Conservation (phyloP, 2,113 vertebrate genomes). For the Forbesichthys agassizii region DNA sequence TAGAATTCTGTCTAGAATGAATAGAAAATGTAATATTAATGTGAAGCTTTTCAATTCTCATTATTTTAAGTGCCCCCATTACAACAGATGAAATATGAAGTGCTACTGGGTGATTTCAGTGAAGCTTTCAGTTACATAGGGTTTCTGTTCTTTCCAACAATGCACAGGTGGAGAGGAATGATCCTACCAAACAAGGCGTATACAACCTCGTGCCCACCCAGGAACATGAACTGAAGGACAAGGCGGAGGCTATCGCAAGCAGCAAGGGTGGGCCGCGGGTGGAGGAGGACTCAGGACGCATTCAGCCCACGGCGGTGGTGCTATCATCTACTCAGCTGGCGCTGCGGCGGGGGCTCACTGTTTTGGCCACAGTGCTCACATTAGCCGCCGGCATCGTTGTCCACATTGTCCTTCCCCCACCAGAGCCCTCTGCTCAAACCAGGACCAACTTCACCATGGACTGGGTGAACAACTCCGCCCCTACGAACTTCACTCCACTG, state of each 20-base stretch:
- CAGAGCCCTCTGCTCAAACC: conserved; percentile 22
- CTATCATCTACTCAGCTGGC: conserved; percentile 71
- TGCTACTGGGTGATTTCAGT: no score
- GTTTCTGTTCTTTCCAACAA: conserved; percentile 13
- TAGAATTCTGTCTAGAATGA: no score
- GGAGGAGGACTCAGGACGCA: conserved; percentile 19
- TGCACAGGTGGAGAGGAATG: conserved; percentile 28
- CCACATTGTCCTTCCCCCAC: conserved; percentile 59
- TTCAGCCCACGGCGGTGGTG: conserved; percentile 1
- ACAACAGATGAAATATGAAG: no score
- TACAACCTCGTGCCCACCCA: conserved; percentile 51
- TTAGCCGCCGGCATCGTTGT: conserved; percentile 57
- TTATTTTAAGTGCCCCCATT: no score
- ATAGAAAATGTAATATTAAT: no score
- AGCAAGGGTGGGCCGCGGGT: conserved; percentile 1
- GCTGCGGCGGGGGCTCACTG: conserved; percentile 59
- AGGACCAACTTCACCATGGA: conserved; percentile 61
- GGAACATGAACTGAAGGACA: no score
- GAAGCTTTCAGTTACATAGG: neutral
- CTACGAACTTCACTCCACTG: conserved; percentile 22
- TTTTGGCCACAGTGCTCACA: conserved; percentile 41
- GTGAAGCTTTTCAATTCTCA: no score
- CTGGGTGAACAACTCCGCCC: conserved; percentile 56
- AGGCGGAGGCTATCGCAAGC: neutral
- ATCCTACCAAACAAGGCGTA: conserved; percentile 25